Percentiles rank a stretch among this genome's conserved stretches.
phyloP scores from a whole-genome alignment of 2,888 invertebrate genomes.

The Euplexia lucipara region DNA sequence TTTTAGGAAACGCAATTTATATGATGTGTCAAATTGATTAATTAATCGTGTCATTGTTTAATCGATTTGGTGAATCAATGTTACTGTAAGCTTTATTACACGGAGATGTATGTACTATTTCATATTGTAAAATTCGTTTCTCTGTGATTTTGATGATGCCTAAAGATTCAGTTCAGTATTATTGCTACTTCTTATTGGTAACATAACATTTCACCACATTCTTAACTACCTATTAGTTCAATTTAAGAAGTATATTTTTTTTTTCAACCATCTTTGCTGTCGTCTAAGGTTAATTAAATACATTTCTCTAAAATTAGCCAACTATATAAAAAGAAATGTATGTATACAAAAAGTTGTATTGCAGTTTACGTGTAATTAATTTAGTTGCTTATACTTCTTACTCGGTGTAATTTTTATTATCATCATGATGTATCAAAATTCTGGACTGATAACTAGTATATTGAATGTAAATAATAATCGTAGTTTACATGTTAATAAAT shows the following conservation, averaged over 20 bases:
- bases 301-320: no score
- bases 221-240: no score
- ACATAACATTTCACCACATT: not conserved
- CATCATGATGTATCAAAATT: slow-evolving; percentile 48
- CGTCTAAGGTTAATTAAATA: no score
- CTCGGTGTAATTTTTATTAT: not conserved
- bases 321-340: no score
- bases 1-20: slow-evolving; percentile 61
- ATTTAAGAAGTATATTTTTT: not conserved
- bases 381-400: no score
- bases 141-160: slow-evolving; percentile 67
- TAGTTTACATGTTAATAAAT: slow-evolving; percentile 72
- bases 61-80: slow-evolving; percentile 62
- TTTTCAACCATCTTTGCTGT: no score
- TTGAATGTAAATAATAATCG: slow-evolving; percentile 59
- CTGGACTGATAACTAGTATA: slow-evolving; percentile 53
- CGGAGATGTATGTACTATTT: slow-evolving; percentile 56
- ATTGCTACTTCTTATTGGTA: slow-evolving; percentile 43
- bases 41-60: slow-evolving; percentile 32
- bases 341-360: no score
- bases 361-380: not conserved
- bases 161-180: slow-evolving; percentile 56
- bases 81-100: slow-evolving; percentile 68
- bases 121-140: slow-evolving; percentile 66
- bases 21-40: slow-evolving; percentile 60